Evolutionary conservation across 2,113 vertebrate species (phyloP), one percentile per base, ranked within the genome.

Genomic region (Hirundichthys speculiger): DNA sequence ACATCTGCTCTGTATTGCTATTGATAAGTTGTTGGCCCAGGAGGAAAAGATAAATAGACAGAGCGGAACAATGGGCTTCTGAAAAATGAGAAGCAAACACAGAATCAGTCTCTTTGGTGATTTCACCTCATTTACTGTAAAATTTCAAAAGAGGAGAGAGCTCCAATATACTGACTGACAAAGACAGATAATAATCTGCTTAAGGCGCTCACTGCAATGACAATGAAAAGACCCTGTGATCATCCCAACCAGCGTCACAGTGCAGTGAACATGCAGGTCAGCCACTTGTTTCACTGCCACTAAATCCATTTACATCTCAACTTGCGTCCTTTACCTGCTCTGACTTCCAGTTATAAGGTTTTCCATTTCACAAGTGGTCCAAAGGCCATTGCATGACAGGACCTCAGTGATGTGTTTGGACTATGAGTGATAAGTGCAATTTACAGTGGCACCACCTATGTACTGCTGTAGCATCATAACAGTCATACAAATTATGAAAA

Each of bases 81-180:
- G 86, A 93, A 93, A 90, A 93, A 93, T 93, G 66, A 94, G 92
- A 94, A 93, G 93, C 92, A 92, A 89, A 90, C 53, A 51, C 72
- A 70, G 38, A 80, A 78, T 82, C 69, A 51, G 82, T 74, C 66
- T 85, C 79, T 86, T 83, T 79, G 77, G 71, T 70, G 64, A 76
- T 85, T 78, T 82, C 67, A 66, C 74, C 75, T 78, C 46, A 63
- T 77, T 77, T 69, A 69, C 56, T 69, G 62, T 54, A 30, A 52
- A 4, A 66, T 73, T 62, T 73, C 51, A 69, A 57, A 69, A 46
- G 52, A 78, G 60, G 48, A 69, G 46, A 51, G 50, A 34, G 48
- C 52, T 67, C 19, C 43, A 13, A 50, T 48, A 34, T 18, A 53
- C 63, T 57, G 62, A 82, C 74, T 5, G 25, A 55, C 53, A 47